These are phyloP conservation scores for Mythimna loreyi DNA, from an alignment of 2,888 invertebrate genomes.

Conservation along the genomic window DNA sequence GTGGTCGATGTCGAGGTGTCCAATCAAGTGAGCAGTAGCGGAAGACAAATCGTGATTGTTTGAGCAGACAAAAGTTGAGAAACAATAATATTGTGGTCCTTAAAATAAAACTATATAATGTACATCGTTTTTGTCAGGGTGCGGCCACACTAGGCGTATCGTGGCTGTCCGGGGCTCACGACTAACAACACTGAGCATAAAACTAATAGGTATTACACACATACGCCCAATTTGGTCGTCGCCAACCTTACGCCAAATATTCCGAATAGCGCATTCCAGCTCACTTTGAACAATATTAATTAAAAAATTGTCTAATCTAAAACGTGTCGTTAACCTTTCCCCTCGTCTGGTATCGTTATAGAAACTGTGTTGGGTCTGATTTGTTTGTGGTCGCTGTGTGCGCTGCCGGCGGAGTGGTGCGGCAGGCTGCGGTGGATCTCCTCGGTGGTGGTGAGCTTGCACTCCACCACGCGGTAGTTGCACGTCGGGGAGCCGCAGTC, in stretches of 20 bases:
- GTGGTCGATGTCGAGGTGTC: conserved; percentile 55
- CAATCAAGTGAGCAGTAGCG: conserved; percentile 76
- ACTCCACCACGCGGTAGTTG: conserved; percentile 88
- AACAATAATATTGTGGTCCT: conserved; percentile 56
- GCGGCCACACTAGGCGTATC: conserved; percentile 59
- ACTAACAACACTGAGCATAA: conserved; percentile 48
- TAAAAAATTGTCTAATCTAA: conserved; percentile 70
- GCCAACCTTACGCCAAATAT: conserved; percentile 66
- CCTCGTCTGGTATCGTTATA: conserved; percentile 91
- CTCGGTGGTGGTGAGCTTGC: conserved; percentile 86
- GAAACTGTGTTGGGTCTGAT: conserved; percentile 89
- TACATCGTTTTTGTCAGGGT: conserved; percentile 56
- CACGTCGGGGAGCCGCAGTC: conserved; percentile 85
- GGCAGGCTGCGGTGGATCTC: conserved; percentile 78
- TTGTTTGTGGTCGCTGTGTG: conserved; percentile 71
- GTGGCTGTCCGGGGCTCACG: conserved; percentile 42
- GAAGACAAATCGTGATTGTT: conserved; percentile 83
- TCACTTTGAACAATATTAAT: conserved; percentile 72
- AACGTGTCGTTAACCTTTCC: conserved; percentile 84
- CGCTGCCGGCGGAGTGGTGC: conserved; percentile 61
- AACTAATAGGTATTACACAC: conserved; percentile 45
- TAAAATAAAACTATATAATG: conserved; percentile 61
- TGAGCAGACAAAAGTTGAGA: conserved; percentile 72
- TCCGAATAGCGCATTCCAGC: conserved; percentile 53
- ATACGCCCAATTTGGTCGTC: conserved; percentile 67